These are phyloP conservation scores for Eudorcas thomsonii DNA, from an alignment of 2,113 vertebrate species.

Conservation along the genomic window DNA sequence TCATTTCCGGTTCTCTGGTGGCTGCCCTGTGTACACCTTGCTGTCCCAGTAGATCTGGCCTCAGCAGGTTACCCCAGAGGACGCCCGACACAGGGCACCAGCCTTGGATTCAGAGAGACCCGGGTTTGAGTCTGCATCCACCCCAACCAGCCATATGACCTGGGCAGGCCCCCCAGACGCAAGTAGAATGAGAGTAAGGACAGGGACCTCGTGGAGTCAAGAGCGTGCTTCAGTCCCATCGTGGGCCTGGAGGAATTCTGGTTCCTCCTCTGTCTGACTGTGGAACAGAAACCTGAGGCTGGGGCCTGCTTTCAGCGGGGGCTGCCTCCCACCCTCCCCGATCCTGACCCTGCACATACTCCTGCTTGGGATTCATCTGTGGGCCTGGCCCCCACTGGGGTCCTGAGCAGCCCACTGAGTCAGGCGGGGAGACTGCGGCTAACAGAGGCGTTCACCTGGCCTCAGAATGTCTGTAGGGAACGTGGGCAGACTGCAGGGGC, in stretches of 20 bases:
- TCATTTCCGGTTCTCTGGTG: neutral
- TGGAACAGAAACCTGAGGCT: neutral
- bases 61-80: neutral
- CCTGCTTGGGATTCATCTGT: neutral
- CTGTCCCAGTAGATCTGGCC: neutral
- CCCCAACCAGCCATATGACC: accelerated
- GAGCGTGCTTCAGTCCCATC: too few relatives aligned
- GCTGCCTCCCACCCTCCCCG: neutral
- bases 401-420: neutral
- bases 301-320: neutral
- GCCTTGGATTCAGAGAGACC: neutral
- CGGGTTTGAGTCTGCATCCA: neutral
- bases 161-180: neutral
- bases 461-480: neutral
- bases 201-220: accelerated
- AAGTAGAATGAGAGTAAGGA: neutral
- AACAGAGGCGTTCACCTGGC: neutral
- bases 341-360: neutral
- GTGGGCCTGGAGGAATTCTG: neutral
- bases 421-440: neutral
- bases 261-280: neutral
- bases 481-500: neutral
- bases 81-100: neutral
- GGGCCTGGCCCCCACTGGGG: neutral
- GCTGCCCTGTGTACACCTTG: neutral